Percentiles rank a stretch among this genome's conserved stretches.
phyloP scores from a whole-genome alignment of 2,797 vertebrate species.

The Nannoperca obscura region DNA sequence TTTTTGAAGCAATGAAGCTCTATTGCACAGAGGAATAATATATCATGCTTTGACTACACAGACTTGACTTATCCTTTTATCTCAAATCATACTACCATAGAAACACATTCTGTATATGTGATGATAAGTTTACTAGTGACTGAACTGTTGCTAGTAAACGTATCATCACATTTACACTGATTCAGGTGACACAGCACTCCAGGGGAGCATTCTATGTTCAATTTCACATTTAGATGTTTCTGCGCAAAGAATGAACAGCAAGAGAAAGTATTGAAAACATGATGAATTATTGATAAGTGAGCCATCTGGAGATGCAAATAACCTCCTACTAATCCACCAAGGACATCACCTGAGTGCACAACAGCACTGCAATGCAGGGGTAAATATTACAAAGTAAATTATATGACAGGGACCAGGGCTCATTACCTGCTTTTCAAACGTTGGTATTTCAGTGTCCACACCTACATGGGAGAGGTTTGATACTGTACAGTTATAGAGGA shows the following conservation, averaged over 20 bases:
- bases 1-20: not conserved
- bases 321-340: conserved; percentile 64
- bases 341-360: conserved; percentile 62
- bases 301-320: conserved; percentile 77
- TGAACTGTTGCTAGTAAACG: not conserved
- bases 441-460: not conserved
- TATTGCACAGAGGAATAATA: not conserved
- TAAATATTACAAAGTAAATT: conserved; percentile 5
- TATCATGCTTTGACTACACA: not conserved
- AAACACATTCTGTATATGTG: not conserved
- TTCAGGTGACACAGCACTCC: not conserved
- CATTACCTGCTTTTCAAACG: not conserved
- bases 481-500: not conserved
- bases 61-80: not conserved
- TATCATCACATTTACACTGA: not conserved
- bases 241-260: conserved; percentile 19
- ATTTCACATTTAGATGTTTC: conserved; percentile 16
- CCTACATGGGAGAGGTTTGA: not conserved
- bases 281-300: conserved; percentile 73
- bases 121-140: not conserved
- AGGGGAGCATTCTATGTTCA: not conserved
- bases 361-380: conserved; percentile 64
- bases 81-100: not conserved
- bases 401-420: not conserved
- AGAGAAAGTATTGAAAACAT: conserved; percentile 55